phyloP scores from a whole-genome alignment of 2,797 vertebrate genomes.

The Lindbergichthys nudifrons region DNA sequence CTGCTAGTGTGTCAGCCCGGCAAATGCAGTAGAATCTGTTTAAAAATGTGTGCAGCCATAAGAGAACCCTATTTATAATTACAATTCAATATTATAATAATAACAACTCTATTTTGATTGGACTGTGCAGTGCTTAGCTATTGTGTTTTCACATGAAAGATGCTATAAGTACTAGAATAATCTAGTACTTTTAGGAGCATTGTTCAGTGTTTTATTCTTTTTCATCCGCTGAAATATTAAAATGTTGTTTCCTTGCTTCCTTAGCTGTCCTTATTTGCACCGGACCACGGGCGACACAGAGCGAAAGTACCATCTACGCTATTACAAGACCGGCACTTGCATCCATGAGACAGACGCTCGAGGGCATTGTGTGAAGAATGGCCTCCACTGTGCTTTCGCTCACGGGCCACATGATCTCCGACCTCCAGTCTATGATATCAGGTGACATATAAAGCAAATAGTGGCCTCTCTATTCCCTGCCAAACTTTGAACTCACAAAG shows the following conservation, averaged over 20 bases:
- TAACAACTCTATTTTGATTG: background rate
- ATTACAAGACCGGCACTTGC: conserved; percentile 97
- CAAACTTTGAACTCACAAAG: conserved; percentile 29
- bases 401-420: conserved; percentile 94
- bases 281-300: conserved; percentile 95
- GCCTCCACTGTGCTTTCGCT: conserved; percentile 96
- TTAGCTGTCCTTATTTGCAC: conserved; percentile 94
- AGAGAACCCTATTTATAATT: background rate
- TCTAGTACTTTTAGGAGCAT: background rate
- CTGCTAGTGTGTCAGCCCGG: conserved; percentile 27
- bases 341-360: conserved; percentile 95
- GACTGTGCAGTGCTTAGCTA: background rate
- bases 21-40: conserved; percentile 9
- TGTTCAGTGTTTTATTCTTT: background rate
- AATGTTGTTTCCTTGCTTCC: conserved; percentile 30
- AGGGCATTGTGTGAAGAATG: conserved; percentile 95
- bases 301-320: conserved; percentile 96
- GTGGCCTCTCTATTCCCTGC: conserved; percentile 43
- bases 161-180: background rate
- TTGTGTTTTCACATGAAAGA: background rate
- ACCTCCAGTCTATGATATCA: conserved; percentile 93
- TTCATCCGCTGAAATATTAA: background rate
- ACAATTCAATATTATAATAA: background rate
- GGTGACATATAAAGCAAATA: conserved; percentile 79
- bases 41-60: conserved; percentile 3